A percentile compares a stretch with the other conserved stretches of the same genome.
phyloP scores from a whole-genome alignment of 2,888 invertebrate genomes.

The Thereva unica region DNA sequence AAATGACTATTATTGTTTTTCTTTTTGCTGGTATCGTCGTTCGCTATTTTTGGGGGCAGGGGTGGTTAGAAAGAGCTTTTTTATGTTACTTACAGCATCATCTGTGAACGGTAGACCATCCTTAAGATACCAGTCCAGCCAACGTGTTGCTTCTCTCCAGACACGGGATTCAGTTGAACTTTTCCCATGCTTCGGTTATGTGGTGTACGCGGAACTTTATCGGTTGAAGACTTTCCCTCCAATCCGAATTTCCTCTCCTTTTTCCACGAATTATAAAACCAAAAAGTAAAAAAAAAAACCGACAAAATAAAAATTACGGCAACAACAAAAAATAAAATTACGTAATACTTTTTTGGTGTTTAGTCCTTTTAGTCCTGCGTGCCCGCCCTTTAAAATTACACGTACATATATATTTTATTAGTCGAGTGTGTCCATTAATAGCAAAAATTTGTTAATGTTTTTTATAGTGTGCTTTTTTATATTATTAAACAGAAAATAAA shows the following conservation, averaged over 20 bases:
- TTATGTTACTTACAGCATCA: not conserved
- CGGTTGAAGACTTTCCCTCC: constrained; percentile 21
- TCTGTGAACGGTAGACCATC: constrained; percentile 19
- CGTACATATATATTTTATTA: too few relatives aligned
- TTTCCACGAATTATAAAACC: not conserved
- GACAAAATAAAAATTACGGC: not conserved
- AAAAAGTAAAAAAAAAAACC: constrained; percentile 23
- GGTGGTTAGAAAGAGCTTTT: too few relatives aligned
- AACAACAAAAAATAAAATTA: not conserved
- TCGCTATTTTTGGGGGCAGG: too few relatives aligned
- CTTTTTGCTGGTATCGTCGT: too few relatives aligned
- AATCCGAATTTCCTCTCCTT: constrained; percentile 18
- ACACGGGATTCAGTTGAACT: constrained; percentile 45
- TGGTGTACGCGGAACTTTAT: constrained; percentile 42
- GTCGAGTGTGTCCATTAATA: too few relatives aligned
- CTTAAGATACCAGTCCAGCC: constrained; percentile 43
- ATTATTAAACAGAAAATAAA: too few relatives aligned
- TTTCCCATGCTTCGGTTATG: constrained; percentile 47
- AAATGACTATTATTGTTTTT: too few relatives aligned
- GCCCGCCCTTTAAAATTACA: too few relatives aligned
- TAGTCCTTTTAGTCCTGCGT: too few relatives aligned
- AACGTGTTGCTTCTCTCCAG: constrained; percentile 46
- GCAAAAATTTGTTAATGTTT: too few relatives aligned
- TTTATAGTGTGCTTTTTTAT: too few relatives aligned
- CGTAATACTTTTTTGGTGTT: not conserved